Evolutionary conservation across 2,888 invertebrate genomes (phyloP).

Genomic region (Rotaria magnacalcarata): DNA sequence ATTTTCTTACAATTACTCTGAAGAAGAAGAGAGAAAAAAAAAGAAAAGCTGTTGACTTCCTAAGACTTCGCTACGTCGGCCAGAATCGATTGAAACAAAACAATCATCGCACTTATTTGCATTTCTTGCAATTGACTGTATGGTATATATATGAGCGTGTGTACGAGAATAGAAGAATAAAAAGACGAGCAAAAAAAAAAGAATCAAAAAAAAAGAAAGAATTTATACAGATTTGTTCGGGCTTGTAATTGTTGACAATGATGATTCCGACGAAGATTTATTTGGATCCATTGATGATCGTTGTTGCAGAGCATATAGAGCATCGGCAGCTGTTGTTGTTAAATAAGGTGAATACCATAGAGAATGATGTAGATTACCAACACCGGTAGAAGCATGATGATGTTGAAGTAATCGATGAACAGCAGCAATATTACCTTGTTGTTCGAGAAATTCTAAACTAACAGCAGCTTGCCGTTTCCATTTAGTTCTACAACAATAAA

Average conservation of each 20-base stretch:
- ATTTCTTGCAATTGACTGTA: conserved; percentile 9
- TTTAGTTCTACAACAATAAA: conserved; percentile 69
- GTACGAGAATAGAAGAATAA: conserved; percentile 28
- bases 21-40: background rate
- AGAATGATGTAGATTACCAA: conserved; percentile 48
- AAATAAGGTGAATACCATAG: conserved; percentile 53
- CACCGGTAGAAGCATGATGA: conserved; percentile 48
- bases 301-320: conserved; percentile 39
- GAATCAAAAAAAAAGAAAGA: background rate
- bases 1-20: conserved; percentile 7
- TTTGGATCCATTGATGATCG: background rate
- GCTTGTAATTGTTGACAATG: background rate
- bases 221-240: conserved; percentile 26
- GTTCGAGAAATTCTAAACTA: conserved; percentile 87
- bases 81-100: conserved; percentile 13
- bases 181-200: background rate
- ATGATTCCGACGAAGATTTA: background rate
- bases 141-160: background rate
- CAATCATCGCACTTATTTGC: conserved; percentile 24
- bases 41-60: conserved; percentile 22
- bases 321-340: conserved; percentile 36
- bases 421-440: conserved; percentile 96
- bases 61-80: background rate
- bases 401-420: conserved; percentile 74
- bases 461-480: conserved; percentile 99